Conservation (phyloP, 1,140 invertebrate genomes). For the Drosophila nannoptera region DNA sequence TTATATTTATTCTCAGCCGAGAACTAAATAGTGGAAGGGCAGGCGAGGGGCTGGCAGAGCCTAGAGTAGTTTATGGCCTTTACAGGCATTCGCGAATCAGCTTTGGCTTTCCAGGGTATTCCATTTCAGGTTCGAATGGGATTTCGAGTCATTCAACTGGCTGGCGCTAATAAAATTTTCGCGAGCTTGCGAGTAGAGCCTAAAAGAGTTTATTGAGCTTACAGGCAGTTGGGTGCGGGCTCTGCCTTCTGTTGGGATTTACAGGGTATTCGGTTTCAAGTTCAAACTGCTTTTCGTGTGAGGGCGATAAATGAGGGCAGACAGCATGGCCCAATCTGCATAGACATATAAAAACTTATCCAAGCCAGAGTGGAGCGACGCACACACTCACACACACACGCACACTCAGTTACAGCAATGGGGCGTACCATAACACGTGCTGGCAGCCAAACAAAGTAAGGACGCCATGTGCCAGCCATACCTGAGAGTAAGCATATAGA, state of each 20-base stretch:
- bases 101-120: no score
- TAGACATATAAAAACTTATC: slow-evolving; percentile 17
- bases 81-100: no score
- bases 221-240: no score
- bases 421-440: slow-evolving; percentile 62
- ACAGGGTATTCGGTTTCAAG: slow-evolving; percentile 4
- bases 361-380: not conserved
- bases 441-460: slow-evolving; percentile 52
- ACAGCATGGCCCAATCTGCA: not conserved
- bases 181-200: no score
- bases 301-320: slow-evolving; percentile 17
- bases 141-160: no score
- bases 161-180: no score
- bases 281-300: not conserved
- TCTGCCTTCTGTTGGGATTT: not conserved
- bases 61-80: no score
- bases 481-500: not conserved
- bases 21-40: no score
- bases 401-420: slow-evolving; percentile 4
- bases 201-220: no score
- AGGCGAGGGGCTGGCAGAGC: no score
- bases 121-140: no score
- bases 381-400: not conserved
- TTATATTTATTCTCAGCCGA: not conserved
- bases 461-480: slow-evolving; percentile 13